These are phyloP conservation scores for Drosophila mayri DNA, from an alignment of 1,140 invertebrate genomes.

Conservation along the genomic window DNA sequence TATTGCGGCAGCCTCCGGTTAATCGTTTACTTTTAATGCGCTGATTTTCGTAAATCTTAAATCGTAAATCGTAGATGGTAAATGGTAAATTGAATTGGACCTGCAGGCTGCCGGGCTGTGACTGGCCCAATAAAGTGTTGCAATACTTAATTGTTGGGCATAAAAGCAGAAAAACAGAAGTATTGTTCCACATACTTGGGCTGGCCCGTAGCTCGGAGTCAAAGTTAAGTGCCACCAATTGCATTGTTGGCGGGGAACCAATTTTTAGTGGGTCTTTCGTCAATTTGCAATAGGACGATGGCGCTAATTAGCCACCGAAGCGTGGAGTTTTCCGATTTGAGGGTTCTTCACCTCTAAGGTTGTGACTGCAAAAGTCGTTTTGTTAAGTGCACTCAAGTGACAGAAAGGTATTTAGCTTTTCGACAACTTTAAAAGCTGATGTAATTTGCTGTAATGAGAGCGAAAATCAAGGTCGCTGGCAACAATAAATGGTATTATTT, in stretches of 20 bases:
- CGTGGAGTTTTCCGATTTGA: slow-evolving; percentile 42
- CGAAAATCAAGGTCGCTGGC: slow-evolving; percentile 1
- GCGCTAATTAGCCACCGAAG: slow-evolving; percentile 69
- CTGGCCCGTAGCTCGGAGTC: slow-evolving; percentile 65
- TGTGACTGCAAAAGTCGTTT: slow-evolving; percentile 16
- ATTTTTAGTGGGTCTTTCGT: slow-evolving; percentile 63
- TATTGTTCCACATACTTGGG: slow-evolving; percentile 36
- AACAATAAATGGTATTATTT: no score
- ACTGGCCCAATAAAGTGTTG: slow-evolving; percentile 60
- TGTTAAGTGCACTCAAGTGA: slow-evolving; percentile 49
- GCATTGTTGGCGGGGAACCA: slow-evolving; percentile 49
- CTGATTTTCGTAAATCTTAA: slow-evolving; percentile 72
- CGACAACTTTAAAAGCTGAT: neutral
- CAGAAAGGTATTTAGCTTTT: slow-evolving; percentile 34
- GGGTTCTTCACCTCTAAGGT: slow-evolving; percentile 29
- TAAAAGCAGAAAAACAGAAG: slow-evolving; percentile 29
- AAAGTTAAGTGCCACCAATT: slow-evolving; percentile 78
- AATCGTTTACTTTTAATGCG: slow-evolving; percentile 76
- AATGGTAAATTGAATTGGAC: slow-evolving; percentile 61
- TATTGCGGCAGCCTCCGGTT: slow-evolving; percentile 51
- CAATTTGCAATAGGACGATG: slow-evolving; percentile 45
- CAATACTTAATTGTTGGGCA: slow-evolving; percentile 72
- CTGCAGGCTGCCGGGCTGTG: slow-evolving; percentile 21
- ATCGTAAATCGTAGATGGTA: slow-evolving; percentile 50
- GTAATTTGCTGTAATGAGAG: slow-evolving; percentile 9